A percentile compares a stretch with the other conserved stretches of the same genome.
Evolutionary conservation across 1,140 invertebrate genomes (phyloP).

Genomic region (Temnothorax curvispinosus): DNA sequence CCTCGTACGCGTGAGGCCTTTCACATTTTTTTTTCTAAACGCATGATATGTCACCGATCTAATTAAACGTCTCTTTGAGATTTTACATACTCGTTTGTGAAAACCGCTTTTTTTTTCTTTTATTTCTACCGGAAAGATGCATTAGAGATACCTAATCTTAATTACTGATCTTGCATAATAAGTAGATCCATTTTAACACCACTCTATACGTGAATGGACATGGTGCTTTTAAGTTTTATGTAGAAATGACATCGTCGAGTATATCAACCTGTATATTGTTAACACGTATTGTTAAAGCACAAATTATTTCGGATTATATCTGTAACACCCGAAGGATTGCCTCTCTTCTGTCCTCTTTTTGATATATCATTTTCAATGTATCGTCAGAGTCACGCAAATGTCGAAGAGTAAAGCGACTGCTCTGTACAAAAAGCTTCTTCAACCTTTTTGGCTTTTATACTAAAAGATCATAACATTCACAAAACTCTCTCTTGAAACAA

Average conservation of each 20-base stretch:
- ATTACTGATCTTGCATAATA: slow-evolving; percentile 61
- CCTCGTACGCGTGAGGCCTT: neutral
- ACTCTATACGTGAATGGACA: slow-evolving; percentile 34
- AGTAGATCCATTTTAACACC: slow-evolving; percentile 47
- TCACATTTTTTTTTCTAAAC: neutral
- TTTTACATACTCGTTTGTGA: slow-evolving; percentile 2
- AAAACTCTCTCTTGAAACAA: neutral
- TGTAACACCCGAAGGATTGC: neutral
- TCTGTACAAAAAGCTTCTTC: neutral
- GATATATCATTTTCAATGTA: slow-evolving; percentile 22
- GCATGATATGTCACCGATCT: neutral
- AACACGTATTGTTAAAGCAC: slow-evolving; percentile 12
- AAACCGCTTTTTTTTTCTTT: neutral
- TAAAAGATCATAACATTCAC: neutral
- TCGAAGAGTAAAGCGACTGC: neutral
- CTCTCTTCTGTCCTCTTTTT: neutral
- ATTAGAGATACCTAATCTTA: slow-evolving; percentile 40
- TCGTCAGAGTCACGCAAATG: neutral
- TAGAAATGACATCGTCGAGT: neutral
- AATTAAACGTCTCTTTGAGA: slow-evolving; percentile 13
- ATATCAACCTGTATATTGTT: slow-evolving; percentile 14
- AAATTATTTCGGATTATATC: slow-evolving; percentile 34
- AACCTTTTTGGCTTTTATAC: slow-evolving; percentile 7
- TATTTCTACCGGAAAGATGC: neutral
- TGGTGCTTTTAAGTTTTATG: slow-evolving; percentile 57